phyloP scores from a whole-genome alignment of 2,113 vertebrate species.

The Alosa alosa region DNA sequence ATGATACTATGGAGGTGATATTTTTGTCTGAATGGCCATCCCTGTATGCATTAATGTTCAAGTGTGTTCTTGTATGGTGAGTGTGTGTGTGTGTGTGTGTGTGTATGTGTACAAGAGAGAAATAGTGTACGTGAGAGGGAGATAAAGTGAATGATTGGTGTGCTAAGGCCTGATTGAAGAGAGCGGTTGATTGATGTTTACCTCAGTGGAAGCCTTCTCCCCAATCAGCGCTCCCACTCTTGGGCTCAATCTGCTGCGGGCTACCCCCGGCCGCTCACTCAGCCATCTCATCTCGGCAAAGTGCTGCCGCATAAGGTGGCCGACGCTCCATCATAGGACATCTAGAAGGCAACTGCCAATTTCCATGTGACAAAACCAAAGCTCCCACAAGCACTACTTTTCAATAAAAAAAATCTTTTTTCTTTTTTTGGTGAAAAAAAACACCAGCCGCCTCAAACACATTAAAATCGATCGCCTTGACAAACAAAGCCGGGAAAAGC shows the following conservation, averaged over 20 bases:
- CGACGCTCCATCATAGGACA: not conserved
- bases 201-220: not conserved
- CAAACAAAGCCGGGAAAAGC: no score
- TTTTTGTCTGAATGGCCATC: not conserved
- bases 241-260: not conserved
- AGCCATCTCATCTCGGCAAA: not conserved
- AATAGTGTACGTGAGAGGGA: not conserved
- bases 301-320: not conserved
- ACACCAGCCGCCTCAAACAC: no score
- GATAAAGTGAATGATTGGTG: constrained; percentile 1
- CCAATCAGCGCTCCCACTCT: not conserved
- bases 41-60: not conserved
- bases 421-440: no score
- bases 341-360: not conserved
- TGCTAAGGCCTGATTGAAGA: constrained; percentile 20
- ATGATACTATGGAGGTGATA: not conserved
- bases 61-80: not conserved
- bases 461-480: no score
- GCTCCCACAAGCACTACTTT: not conserved
- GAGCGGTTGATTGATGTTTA: constrained; percentile 28
- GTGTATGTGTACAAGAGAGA: not conserved
- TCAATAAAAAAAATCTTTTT: no score
- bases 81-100: not conserved
- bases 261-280: not conserved
- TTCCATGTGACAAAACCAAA: not conserved